These are phyloP conservation scores for Microtus richardsoni DNA, from an alignment of 2,113 vertebrate genomes.

Conservation along the genomic window DNA sequence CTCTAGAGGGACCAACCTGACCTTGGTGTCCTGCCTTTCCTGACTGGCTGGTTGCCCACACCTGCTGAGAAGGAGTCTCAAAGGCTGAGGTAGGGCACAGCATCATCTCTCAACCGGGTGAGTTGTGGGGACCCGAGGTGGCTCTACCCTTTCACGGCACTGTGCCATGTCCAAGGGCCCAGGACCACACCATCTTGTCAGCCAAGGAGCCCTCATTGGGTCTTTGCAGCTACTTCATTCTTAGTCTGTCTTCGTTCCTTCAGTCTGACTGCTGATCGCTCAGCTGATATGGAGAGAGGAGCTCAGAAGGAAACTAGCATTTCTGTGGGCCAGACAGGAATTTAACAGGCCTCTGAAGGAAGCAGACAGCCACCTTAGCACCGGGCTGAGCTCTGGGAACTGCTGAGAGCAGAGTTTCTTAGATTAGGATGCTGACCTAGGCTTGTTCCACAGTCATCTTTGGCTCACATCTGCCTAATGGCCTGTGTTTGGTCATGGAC, in stretches of 20 bases:
- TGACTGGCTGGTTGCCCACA: neutral
- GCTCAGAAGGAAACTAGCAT: conserved; percentile 1
- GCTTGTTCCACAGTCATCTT: rapidly evolving
- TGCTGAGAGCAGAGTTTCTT: rapidly evolving
- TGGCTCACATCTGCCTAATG: neutral
- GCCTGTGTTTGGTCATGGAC: rapidly evolving
- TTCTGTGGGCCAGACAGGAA: neutral
- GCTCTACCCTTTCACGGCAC: neutral
- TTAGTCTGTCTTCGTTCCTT: conserved; percentile 1
- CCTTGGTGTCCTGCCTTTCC: neutral
- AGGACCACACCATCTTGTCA: neutral
- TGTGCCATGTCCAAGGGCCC: neutral
- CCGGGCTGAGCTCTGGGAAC: neutral
- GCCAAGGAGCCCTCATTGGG: neutral
- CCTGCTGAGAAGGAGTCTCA: neutral
- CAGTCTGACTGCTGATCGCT: neutral
- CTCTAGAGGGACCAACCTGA: neutral
- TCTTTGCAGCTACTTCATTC: neutral
- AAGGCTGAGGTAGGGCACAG: neutral
- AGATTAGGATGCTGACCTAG: rapidly evolving
- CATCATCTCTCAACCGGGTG: neutral
- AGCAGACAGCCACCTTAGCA: neutral
- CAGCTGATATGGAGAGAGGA: conserved; percentile 8
- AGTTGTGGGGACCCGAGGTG: rapidly evolving
- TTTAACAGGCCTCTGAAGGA: neutral